phyloP scores from a whole-genome alignment of 2,888 invertebrate species.

The Drosophila greeni region DNA sequence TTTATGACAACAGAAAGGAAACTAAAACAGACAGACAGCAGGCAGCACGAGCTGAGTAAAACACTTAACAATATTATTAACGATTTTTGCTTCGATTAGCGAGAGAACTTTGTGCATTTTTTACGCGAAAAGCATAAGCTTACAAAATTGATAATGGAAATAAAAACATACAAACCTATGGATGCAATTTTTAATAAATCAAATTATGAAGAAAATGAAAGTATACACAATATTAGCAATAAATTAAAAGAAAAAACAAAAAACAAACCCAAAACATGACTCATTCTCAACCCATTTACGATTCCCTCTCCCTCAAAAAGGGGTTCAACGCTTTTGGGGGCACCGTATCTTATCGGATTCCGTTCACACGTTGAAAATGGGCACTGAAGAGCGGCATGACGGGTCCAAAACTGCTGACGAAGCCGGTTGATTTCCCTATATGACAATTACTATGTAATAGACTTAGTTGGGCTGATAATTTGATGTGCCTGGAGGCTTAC shows the following conservation, averaged over 20 bases:
- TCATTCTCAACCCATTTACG: conserved; percentile 14
- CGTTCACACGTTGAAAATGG: conserved; percentile 12
- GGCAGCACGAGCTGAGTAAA: conserved; percentile 37
- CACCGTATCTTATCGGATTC: conserved; percentile 27
- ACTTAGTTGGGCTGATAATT: background rate
- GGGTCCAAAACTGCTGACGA: conserved; percentile 2
- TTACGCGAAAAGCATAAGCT: conserved; percentile 69
- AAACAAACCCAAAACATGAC: conserved; percentile 25
- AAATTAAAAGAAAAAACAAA: conserved; percentile 53
- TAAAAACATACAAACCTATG: conserved; percentile 53
- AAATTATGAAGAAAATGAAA: conserved; percentile 68
- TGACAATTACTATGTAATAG: conserved; percentile 9
- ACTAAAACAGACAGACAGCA: conserved; percentile 36
- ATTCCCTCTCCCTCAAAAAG: conserved; percentile 1
- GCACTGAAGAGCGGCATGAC: conserved; percentile 15
- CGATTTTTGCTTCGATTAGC: conserved; percentile 72
- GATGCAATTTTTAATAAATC: conserved; percentile 74
- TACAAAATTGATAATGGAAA: conserved; percentile 63
- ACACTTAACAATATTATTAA: conserved; percentile 51
- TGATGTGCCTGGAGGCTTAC: background rate
- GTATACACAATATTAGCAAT: conserved; percentile 67
- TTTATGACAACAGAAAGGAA: conserved; percentile 55
- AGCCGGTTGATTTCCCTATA: background rate
- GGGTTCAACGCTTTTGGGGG: conserved; percentile 12
- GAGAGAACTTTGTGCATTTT: conserved; percentile 70